Conservation (phyloP, 2,113 vertebrate species). For the Eurypyga helias region DNA sequence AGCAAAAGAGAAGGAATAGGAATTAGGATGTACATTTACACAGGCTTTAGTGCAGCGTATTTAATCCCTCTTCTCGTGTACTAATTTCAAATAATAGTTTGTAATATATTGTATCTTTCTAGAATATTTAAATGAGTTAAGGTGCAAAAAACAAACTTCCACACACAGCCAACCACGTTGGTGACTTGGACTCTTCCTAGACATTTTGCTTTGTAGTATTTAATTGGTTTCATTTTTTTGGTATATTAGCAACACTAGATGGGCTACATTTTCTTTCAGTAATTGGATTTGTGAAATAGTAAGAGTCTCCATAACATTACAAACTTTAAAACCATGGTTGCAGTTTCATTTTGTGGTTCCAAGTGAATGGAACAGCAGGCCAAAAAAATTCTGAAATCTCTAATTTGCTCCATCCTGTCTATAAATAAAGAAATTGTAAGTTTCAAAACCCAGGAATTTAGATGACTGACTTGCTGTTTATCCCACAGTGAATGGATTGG, state of each 20-base stretch:
- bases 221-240: background rate
- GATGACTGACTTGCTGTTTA: background rate
- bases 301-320: background rate
- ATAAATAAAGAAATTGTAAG: background rate
- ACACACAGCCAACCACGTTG: background rate
- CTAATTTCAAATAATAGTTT: background rate
- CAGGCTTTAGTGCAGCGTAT: background rate
- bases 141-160: background rate
- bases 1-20: slow-evolving; percentile 9
- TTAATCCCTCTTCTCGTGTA: background rate
- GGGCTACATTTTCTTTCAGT: background rate
- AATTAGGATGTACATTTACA: background rate
- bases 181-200: background rate
- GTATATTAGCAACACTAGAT: background rate
- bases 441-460: background rate
- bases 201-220: background rate
- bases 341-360: slow-evolving; percentile 15
- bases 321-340: background rate
- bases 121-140: background rate
- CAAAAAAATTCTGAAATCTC: background rate
- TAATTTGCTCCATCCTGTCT: slow-evolving; percentile 9
- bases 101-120: background rate
- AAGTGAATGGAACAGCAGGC: background rate
- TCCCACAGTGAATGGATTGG: background rate
- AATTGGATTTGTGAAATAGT: background rate